Percentiles rank a stretch among this genome's conserved stretches.
phyloP scores from a whole-genome alignment of 2,113 vertebrate genomes.

The Sialia sialis region DNA sequence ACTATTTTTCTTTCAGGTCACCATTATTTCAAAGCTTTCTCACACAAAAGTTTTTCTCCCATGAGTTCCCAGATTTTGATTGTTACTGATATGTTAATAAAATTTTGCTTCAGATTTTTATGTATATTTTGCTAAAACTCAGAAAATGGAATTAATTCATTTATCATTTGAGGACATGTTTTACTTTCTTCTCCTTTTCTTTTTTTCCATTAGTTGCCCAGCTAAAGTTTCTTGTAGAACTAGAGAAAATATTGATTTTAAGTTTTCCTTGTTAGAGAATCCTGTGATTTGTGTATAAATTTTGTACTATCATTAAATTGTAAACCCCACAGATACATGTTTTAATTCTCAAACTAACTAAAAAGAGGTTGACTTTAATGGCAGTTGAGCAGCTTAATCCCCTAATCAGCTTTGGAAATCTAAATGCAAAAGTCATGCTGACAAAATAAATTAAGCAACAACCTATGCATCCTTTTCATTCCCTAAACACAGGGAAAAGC shows the following conservation, averaged over 20 bases:
- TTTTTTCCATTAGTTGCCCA: neutral
- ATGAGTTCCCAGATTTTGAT: neutral
- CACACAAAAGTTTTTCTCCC: neutral
- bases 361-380: neutral
- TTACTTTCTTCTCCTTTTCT: neutral
- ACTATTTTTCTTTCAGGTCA: neutral
- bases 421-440: neutral
- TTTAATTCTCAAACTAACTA: neutral
- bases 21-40: neutral
- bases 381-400: neutral
- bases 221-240: neutral
- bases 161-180: neutral
- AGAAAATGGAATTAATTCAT: neutral
- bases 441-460: constrained; percentile 29
- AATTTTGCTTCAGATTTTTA: neutral
- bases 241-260: neutral
- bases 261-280: neutral
- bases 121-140: neutral
- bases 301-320: neutral
- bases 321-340: neutral
- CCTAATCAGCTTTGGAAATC: constrained; percentile 13
- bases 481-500: neutral
- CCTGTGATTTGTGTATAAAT: neutral
- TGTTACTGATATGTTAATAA: neutral
- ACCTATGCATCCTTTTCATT: neutral